A percentile compares a stretch with the other conserved stretches of the same genome.
Conservation (phyloP, 2,888 invertebrate species). For the Troglohyphantes excavatus region DNA sequence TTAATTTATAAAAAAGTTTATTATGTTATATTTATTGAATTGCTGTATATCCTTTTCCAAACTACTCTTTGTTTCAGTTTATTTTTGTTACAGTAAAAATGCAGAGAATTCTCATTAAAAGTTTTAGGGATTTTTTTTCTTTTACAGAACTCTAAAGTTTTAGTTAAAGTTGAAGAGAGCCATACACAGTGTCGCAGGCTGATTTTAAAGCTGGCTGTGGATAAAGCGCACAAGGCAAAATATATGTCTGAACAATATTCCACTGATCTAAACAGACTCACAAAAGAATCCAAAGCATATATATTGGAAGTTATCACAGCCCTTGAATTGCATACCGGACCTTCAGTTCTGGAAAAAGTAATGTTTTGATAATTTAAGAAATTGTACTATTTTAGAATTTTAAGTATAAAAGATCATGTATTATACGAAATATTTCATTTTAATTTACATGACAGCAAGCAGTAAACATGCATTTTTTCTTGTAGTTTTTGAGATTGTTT, state of each 20-base stretch:
- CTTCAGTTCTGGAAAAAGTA: constrained; percentile 53
- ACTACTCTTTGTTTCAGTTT: not conserved
- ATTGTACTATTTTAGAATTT: too few relatives aligned
- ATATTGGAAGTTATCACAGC: constrained; percentile 36
- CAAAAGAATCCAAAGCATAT: constrained; percentile 31
- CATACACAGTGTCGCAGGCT: constrained; percentile 62
- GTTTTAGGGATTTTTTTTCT: constrained; percentile 1
- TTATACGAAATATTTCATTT: too few relatives aligned
- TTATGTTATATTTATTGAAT: too few relatives aligned
- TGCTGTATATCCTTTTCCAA: not conserved
- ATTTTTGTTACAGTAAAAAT: not conserved
- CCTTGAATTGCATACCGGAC: constrained; percentile 23
- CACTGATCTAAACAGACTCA: constrained; percentile 47
- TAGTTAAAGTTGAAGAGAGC: constrained; percentile 51
- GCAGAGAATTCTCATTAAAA: too few relatives aligned
- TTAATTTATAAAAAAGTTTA: too few relatives aligned
- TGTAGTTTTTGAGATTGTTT: too few relatives aligned
- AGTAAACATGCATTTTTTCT: too few relatives aligned
- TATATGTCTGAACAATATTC: constrained; percentile 58
- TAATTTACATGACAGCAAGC: too few relatives aligned
- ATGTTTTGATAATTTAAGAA: too few relatives aligned
- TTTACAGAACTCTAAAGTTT: constrained; percentile 56
- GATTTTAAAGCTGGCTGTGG: constrained; percentile 50
- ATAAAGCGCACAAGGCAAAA: constrained; percentile 18
- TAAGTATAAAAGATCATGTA: too few relatives aligned